phyloP scores from a whole-genome alignment of 2,888 invertebrate genomes.

The Alcis repandata region DNA sequence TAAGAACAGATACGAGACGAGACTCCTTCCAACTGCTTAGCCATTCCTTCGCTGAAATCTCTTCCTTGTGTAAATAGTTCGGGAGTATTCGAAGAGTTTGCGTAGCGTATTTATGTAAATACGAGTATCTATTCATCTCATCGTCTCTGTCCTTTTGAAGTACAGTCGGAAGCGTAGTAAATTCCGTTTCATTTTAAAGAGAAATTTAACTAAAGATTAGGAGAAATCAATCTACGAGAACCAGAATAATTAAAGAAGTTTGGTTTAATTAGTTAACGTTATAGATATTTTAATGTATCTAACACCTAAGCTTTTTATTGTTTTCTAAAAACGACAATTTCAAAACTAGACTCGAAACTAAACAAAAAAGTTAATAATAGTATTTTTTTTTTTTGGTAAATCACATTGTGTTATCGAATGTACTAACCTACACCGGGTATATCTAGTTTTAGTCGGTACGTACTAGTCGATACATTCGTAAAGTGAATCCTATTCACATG shows the following conservation, averaged over 20 bases:
- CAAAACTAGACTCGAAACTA: too few species aligned
- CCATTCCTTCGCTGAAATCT: conserved; percentile 30
- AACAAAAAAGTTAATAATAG: too few species aligned
- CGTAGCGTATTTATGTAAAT: conserved; percentile 54
- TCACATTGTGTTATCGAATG: conserved; percentile 18
- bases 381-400: too few species aligned
- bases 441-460: conserved; percentile 37
- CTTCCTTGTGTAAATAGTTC: conserved; percentile 39
- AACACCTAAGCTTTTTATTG: too few species aligned
- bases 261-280: too few species aligned
- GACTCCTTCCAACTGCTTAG: conserved; percentile 15
- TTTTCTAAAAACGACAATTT: too few species aligned
- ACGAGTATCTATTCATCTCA: conserved; percentile 49
- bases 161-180: conserved; percentile 36
- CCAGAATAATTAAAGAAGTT: too few species aligned
- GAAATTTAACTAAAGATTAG: neutral
- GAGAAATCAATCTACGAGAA: too few species aligned
- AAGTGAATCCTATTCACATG: conserved; percentile 61
- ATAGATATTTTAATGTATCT: too few species aligned
- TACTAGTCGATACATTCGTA: conserved; percentile 47
- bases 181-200: too few species aligned
- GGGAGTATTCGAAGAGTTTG: conserved; percentile 36
- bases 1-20: neutral
- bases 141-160: conserved; percentile 43
- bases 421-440: conserved; percentile 38